Percentiles rank a stretch among this genome's conserved stretches.
These are phyloP conservation scores for Nemoura dubitans DNA, from an alignment of 2,888 invertebrate species.

Conservation along the genomic window DNA sequence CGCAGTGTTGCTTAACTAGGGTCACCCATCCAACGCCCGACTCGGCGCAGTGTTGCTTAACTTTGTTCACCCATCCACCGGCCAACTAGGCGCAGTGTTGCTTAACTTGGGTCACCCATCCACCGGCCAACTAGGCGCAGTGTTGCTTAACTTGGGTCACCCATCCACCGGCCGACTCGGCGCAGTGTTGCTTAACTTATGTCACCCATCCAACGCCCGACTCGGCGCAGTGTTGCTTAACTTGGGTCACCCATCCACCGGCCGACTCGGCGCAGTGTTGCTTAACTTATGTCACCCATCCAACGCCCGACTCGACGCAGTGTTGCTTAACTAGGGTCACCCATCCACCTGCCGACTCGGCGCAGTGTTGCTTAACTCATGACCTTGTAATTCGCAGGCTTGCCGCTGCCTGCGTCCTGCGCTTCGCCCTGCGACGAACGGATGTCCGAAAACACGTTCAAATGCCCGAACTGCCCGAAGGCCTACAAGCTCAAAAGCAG, in stretches of 20 bases:
- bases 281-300: neutral
- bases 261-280: too few relatives aligned
- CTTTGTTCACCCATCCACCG: neutral
- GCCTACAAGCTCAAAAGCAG: neutral
- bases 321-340: neutral
- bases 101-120: neutral
- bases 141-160: too few relatives aligned
- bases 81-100: too few relatives aligned
- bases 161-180: too few relatives aligned
- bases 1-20: too few relatives aligned
- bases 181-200: too few relatives aligned
- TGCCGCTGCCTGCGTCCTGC: too few relatives aligned
- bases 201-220: neutral
- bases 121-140: neutral
- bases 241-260: neutral
- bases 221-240: too few relatives aligned
- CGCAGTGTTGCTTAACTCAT: too few relatives aligned
- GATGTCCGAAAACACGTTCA: neutral
- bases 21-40: neutral
- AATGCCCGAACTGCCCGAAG: conserved; percentile 44
- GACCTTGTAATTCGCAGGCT: neutral
- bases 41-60: too few relatives aligned
- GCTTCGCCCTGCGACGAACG: too few relatives aligned
- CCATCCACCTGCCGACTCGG: neutral
- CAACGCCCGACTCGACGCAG: neutral